Base-by-base conservation (phyloP, 2,113 vertebrate species). In the Acinonyx jubatus region DNA sequence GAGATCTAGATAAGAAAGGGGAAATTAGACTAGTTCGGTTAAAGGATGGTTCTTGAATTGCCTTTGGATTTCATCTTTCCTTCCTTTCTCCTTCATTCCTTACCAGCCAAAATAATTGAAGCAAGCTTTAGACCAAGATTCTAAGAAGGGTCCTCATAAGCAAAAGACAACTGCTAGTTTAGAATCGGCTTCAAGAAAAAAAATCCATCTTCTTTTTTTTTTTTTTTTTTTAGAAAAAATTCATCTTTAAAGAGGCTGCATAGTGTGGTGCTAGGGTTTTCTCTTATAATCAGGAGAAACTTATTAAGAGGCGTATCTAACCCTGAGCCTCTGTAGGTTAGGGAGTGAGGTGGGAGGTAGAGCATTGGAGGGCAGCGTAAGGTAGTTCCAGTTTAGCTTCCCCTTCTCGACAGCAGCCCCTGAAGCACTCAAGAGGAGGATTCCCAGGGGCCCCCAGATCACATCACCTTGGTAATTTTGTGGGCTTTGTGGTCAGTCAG, bases 1-100 rank as follows among this genome's bases (percentile, higher is more conserved):
- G 57, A 36, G 31, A 94, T 88, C 69, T 65, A 74, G 55, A 68
- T 55, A 87, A 96, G 91, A 96, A 96, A 91, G 78, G 86, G 66
- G 18, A 79, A 48, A 23, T 57, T 41, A 82, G 41, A 97, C 16
- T 65, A 83, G 7, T 50, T 23, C n/a, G 80, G 71, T 78, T 87
- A 68, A 89, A 71, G 16, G 48, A 27, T 31, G 52, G 52, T 96
- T 73, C 79, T 27, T 25, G 63, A 91, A 31, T 38, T 74, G 16
- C 45, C n/a, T 69, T 90, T 48, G 16, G 33, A 36, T 82, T 94
- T 84, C 38, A 80, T 50, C 13, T 90, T 82, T 92, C 48, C 45
- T 91, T 83, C 15, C 38, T 61, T 84, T 61, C 57, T 82, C 13
- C 14, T 13, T 16, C 15, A 38, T 94, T 19, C 14, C 5, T 55